Evolutionary conservation across 2,113 vertebrate genomes (phyloP).

Genomic region (Trogon melanurus): DNA sequence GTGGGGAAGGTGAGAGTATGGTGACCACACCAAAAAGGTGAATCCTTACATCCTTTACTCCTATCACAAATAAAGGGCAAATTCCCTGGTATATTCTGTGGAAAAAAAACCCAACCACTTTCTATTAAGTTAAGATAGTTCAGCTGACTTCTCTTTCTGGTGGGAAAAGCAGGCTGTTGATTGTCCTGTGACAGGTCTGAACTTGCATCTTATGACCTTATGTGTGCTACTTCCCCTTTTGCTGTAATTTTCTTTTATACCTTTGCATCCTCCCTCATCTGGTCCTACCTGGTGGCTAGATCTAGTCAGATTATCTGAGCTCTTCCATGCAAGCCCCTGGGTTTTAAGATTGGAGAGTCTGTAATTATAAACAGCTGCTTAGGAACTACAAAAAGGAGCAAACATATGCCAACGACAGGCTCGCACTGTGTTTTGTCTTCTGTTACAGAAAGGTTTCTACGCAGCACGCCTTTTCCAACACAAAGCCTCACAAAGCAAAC

Average conservation of each 20-base stretch:
- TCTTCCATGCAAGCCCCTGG: neutral
- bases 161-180: neutral
- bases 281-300: neutral
- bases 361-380: neutral
- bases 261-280: neutral
- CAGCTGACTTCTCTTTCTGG: neutral
- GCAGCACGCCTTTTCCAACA: neutral
- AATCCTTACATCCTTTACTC: neutral
- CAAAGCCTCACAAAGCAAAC: neutral
- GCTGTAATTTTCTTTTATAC: neutral
- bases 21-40: neutral
- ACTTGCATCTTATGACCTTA: fast-evolving
- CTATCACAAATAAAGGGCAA: neutral
- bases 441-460: neutral
- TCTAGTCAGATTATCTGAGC: neutral
- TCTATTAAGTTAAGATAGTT: neutral
- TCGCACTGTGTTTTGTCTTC: neutral
- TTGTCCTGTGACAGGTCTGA: neutral
- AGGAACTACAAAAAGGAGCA: neutral
- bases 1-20: neutral
- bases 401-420: neutral
- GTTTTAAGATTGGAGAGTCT: neutral
- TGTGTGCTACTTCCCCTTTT: neutral
- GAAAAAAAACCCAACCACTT: neutral
- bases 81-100: neutral